Evolutionary conservation across 64 coral and sea anemone species (phyloP).

Genomic region (Hydrozoanthus tunicans): DNA sequence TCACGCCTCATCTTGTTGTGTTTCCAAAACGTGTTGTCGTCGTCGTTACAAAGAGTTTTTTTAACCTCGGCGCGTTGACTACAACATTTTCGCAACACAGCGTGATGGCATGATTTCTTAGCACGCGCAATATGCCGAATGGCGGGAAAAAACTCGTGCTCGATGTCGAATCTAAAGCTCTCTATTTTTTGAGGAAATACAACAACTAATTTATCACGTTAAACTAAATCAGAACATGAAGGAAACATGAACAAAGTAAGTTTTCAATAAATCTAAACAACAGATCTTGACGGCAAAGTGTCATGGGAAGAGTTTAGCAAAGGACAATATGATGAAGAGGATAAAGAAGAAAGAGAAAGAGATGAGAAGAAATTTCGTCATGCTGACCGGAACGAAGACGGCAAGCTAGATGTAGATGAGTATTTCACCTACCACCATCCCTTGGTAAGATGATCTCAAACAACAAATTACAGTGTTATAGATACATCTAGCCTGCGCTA

Average conservation of each 20-base stretch:
- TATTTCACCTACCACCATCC: conserved; percentile 82
- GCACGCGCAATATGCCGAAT: too few relatives aligned
- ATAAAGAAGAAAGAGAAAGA: conserved; percentile 62
- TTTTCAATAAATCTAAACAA: not conserved
- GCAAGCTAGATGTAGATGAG: conserved; percentile 69
- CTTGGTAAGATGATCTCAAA: conserved; percentile 36
- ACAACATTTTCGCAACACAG: too few relatives aligned
- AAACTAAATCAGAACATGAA: not conserved
- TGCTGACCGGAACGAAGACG: conserved; percentile 81
- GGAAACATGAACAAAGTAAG: not conserved
- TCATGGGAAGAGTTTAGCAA: conserved; percentile 93
- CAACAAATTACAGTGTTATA: too few relatives aligned
- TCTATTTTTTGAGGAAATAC: too few relatives aligned
- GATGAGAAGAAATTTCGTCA: conserved; percentile 87
- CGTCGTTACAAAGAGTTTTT: too few relatives aligned
- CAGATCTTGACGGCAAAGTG: conserved; percentile 86
- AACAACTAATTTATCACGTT: not conserved
- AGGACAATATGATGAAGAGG: conserved; percentile 65
- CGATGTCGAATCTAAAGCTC: too few relatives aligned
- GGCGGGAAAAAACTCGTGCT: too few relatives aligned
- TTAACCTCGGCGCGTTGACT: too few relatives aligned
- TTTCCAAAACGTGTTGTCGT: too few relatives aligned
- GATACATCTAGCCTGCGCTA: too few relatives aligned
- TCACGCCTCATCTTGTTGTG: too few relatives aligned
- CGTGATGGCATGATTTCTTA: too few relatives aligned